Conservation (phyloP, 2,888 invertebrate species). For the Tipula confusa region DNA sequence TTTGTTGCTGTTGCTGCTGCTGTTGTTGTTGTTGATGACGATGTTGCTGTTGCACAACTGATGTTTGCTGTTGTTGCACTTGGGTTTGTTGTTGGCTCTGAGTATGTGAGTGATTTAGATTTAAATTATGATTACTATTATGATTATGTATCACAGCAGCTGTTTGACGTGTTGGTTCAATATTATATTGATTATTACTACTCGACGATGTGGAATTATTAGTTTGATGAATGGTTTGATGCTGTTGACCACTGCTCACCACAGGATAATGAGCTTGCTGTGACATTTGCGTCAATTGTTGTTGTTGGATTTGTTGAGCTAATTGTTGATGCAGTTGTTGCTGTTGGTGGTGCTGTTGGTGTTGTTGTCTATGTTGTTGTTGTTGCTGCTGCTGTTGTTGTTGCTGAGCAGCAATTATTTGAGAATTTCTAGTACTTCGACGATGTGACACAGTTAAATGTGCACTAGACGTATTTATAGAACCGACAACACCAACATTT, state of each 20-base stretch:
- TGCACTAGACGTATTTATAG: conserved; percentile 52
- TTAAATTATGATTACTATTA: conserved; percentile 32
- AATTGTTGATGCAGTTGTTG: conserved; percentile 36
- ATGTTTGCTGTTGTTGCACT: conserved; percentile 40
- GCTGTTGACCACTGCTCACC: conserved; percentile 39
- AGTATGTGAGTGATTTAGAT: conserved; percentile 38
- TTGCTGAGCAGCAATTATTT: conserved; percentile 36
- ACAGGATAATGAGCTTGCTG: conserved; percentile 47
- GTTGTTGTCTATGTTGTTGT: conserved; percentile 43
- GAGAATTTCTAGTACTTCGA: conserved; percentile 39
- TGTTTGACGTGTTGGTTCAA: conserved; percentile 36
- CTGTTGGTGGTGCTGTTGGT: conserved; percentile 41
- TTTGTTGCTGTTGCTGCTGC: conserved; percentile 41
- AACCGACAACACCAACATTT: conserved; percentile 49
- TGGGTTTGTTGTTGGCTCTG: conserved; percentile 40
- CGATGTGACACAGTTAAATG: conserved; percentile 39
- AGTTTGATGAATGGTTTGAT: conserved; percentile 31
- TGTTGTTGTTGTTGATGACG: conserved; percentile 38
- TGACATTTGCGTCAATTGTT: conserved; percentile 47
- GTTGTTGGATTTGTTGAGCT: conserved; percentile 41
- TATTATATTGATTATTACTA: conserved; percentile 36
- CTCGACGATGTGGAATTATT: conserved; percentile 35
- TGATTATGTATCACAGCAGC: conserved; percentile 31
- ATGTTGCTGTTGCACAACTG: conserved; percentile 41
- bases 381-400: conserved; percentile 40